Evolutionary conservation across 2,113 vertebrate species (phyloP).

Genomic region (Petaurus breviceps): DNA sequence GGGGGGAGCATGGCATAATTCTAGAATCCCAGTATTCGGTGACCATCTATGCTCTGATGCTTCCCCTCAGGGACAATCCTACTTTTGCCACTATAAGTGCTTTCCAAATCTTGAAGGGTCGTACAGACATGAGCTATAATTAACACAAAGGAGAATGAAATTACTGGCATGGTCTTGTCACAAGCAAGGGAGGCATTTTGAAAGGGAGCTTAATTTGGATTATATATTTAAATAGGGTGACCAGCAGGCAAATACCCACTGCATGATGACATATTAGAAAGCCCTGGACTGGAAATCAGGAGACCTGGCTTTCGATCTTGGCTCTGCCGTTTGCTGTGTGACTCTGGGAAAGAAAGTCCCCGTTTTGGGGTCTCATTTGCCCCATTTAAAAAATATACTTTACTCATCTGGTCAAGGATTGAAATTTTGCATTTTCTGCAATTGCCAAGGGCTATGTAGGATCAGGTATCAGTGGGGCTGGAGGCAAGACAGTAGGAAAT

Average conservation of each 20-base stretch:
- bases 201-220: background rate
- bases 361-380: background rate
- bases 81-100: background rate
- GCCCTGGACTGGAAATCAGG: background rate
- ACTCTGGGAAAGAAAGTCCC: background rate
- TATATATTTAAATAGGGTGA: background rate
- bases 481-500: background rate
- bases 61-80: background rate
- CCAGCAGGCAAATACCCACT: background rate
- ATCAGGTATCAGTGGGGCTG: background rate
- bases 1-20: background rate
- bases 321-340: background rate
- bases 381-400: background rate
- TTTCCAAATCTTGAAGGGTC: background rate
- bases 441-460: background rate
- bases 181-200: background rate
- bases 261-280: background rate
- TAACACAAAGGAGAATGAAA: background rate
- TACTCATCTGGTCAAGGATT: background rate
- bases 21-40: background rate
- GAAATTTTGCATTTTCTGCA: background rate
- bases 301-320: too few relatives aligned
- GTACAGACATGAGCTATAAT: background rate
- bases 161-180: background rate
- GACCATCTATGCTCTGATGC: background rate